Evolutionary conservation across 2,888 invertebrate genomes (phyloP).

Genomic region (Pemphredon lugubris): DNA sequence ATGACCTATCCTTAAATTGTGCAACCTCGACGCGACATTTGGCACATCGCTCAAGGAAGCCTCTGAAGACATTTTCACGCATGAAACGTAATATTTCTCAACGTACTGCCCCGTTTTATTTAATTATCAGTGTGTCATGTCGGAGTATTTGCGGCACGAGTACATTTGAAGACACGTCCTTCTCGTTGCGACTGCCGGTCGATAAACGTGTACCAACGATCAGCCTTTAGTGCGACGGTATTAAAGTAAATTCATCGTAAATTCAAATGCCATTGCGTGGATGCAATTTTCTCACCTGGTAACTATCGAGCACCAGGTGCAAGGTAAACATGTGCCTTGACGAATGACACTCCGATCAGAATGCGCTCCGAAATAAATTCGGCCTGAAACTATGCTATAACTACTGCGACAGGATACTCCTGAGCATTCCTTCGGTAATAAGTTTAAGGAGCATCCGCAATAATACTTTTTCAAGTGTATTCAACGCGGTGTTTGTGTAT

Average conservation of each 20-base stretch:
- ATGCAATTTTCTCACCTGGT: slow-evolving; percentile 22
- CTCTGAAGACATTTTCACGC: slow-evolving; percentile 73
- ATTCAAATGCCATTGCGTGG: slow-evolving; percentile 12
- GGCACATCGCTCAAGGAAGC: slow-evolving; percentile 66
- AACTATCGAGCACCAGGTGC: slow-evolving; percentile 24
- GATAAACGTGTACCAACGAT: not conserved
- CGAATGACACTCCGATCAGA: slow-evolving; percentile 40
- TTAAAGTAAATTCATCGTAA: slow-evolving; percentile 11
- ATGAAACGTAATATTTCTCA: slow-evolving; percentile 56
- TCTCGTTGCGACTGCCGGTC: slow-evolving; percentile 1
- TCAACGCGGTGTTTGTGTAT: not conserved
- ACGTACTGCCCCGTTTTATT: slow-evolving; percentile 64
- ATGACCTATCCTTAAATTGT: slow-evolving; percentile 65
- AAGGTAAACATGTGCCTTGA: slow-evolving; percentile 24
- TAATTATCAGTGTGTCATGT: slow-evolving; percentile 47
- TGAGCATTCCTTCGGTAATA: not conserved
- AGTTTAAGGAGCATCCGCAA: slow-evolving; percentile 1
- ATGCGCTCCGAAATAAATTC: slow-evolving; percentile 30
- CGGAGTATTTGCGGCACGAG: slow-evolving; percentile 24
- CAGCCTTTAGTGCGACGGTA: not conserved
- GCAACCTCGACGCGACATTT: slow-evolving; percentile 65
- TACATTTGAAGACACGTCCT: slow-evolving; percentile 5
- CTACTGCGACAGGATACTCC: not conserved
- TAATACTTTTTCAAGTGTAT: too few species aligned
- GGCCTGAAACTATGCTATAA: slow-evolving; percentile 8